phyloP scores from a whole-genome alignment of 2,113 vertebrate genomes.

The Pelecanoides urinatrix region DNA sequence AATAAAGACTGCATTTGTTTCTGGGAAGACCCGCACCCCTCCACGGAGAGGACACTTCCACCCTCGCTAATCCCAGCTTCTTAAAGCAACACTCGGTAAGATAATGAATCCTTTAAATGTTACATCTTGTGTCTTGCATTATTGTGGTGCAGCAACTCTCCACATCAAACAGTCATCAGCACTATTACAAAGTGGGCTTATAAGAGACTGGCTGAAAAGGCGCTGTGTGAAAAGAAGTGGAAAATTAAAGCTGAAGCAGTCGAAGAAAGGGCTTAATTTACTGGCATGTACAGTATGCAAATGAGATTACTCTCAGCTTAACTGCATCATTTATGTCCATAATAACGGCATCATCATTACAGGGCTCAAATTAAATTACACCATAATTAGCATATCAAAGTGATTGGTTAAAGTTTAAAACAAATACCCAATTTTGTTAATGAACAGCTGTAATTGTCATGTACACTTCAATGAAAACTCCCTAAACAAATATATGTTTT shows the following conservation, averaged over 20 bases:
- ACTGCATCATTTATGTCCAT: slow-evolving; percentile 99
- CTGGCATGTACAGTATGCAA: slow-evolving; percentile 99
- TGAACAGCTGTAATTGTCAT: slow-evolving; percentile 98
- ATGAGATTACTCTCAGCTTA: slow-evolving; percentile 99
- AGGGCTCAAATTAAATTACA: slow-evolving; percentile 99
- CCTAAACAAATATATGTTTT: slow-evolving; percentile 99
- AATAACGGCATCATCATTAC: slow-evolving; percentile 99
- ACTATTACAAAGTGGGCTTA: slow-evolving; percentile 89
- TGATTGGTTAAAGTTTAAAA: slow-evolving; percentile 99
- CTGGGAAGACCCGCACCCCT: neutral
- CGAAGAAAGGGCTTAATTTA: slow-evolving; percentile 99
- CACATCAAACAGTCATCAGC: slow-evolving; percentile 93
- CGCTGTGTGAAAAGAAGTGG: slow-evolving; percentile 97
- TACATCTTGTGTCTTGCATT: slow-evolving; percentile 92
- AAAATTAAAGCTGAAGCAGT: slow-evolving; percentile 97
- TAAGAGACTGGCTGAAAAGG: slow-evolving; percentile 86
- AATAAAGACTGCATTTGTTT: slow-evolving; percentile 9
- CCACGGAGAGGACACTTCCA: slow-evolving; percentile 61
- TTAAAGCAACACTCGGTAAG: slow-evolving; percentile 86
- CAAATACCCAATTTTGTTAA: slow-evolving; percentile 99
- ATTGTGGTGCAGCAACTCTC: slow-evolving; percentile 87
- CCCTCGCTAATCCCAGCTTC: slow-evolving; percentile 71
- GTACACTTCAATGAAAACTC: slow-evolving; percentile 95
- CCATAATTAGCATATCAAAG: slow-evolving; percentile 99
- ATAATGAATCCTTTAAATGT: slow-evolving; percentile 95